Evolutionary conservation across 1,140 invertebrate genomes (phyloP).

Genomic region (Drosophila ercepeae): DNA sequence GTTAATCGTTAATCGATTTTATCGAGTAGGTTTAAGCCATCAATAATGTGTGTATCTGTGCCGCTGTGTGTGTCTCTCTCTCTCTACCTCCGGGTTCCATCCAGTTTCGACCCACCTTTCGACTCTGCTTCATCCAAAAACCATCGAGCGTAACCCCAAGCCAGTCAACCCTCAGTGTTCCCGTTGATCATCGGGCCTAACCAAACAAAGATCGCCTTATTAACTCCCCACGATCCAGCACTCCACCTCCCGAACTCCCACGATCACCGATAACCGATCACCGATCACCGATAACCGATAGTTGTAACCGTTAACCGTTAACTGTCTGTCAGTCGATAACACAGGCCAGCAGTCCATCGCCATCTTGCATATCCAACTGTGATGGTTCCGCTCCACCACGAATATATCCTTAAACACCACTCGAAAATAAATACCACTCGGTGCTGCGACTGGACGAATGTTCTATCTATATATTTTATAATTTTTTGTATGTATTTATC

Average conservation of each 20-base stretch:
- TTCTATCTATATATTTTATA: conserved; percentile 5
- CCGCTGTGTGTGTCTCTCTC: neutral
- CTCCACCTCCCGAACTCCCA: neutral
- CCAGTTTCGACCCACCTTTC: neutral
- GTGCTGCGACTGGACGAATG: conserved; percentile 4
- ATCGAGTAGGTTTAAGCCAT: neutral
- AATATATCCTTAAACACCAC: neutral
- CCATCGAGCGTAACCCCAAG: neutral
- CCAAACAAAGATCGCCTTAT: conserved; percentile 12
- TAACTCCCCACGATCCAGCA: neutral
- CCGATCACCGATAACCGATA: conserved; percentile 33
- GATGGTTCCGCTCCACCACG: neutral
- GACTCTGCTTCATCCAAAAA: neutral
- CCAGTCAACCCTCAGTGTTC: neutral
- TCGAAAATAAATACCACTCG: neutral
- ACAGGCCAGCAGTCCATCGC: neutral
- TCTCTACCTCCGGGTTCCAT: neutral
- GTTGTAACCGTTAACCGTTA: conserved; percentile 39
- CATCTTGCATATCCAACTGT: neutral
- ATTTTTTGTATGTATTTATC: conserved; percentile 9
- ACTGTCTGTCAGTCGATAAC: conserved; percentile 43
- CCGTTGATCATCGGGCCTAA: conserved; percentile 9
- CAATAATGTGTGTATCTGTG: conserved; percentile 2
- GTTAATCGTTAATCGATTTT: neutral
- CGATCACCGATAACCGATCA: conserved; percentile 1